A percentile compares a stretch with the other conserved stretches of the same genome.
phyloP scores from a whole-genome alignment of 2,113 vertebrate genomes.

The Tapirus terrestris region DNA sequence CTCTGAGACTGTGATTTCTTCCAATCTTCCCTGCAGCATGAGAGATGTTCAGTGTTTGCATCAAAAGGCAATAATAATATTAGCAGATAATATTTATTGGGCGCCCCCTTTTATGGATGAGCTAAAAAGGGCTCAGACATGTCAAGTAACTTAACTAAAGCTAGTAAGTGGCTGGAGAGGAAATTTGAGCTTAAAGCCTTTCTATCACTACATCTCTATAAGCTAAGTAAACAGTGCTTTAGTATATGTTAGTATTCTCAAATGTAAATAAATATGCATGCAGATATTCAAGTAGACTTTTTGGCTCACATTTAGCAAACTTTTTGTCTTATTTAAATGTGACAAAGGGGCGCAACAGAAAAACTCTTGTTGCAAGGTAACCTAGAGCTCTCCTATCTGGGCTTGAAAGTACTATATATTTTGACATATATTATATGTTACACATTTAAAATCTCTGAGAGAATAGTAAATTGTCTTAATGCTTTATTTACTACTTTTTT shows the following conservation, averaged over 20 bases:
- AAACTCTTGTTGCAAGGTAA: background rate
- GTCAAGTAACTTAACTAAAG: background rate
- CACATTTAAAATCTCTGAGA: background rate
- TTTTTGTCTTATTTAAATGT: background rate
- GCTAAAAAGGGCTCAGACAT: background rate
- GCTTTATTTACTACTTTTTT: background rate
- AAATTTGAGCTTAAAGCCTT: conserved; percentile 4
- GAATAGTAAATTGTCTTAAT: background rate
- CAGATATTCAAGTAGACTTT: background rate
- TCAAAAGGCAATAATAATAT: background rate
- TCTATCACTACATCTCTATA: background rate
- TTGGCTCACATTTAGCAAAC: background rate
- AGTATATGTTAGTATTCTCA: background rate
- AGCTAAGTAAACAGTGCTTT: background rate
- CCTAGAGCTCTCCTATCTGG: background rate
- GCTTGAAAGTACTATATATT: background rate
- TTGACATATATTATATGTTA: background rate
- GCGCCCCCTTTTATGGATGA: background rate
- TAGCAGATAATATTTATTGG: background rate
- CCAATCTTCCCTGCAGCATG: background rate
- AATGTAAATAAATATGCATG: background rate
- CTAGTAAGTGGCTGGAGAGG: background rate
- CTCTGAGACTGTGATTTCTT: background rate
- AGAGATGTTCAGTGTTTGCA: background rate
- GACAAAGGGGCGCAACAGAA: background rate